These are phyloP conservation scores for Dicyrtomina minuta DNA, from an alignment of 2,888 invertebrate species.

Conservation along the genomic window DNA sequence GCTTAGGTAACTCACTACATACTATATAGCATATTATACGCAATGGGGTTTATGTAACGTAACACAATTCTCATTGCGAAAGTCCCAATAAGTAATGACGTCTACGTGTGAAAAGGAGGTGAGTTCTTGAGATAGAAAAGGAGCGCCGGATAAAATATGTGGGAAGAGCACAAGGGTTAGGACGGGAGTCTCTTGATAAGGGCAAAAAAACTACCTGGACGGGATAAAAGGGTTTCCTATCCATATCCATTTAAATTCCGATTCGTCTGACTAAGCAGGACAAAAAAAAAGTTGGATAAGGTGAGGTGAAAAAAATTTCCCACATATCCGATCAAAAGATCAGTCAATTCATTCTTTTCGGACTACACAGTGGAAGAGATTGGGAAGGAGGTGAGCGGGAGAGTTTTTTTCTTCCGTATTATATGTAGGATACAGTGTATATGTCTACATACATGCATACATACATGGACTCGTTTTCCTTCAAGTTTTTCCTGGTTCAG, in stretches of 20 bases:
- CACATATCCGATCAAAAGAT: constrained; percentile 21
- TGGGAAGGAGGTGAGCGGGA: too few relatives aligned
- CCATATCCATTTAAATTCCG: constrained; percentile 15
- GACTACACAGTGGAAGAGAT: neutral
- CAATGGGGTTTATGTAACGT: too few relatives aligned
- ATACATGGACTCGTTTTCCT: too few relatives aligned
- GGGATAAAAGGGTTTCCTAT: constrained; percentile 15
- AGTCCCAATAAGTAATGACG: too few relatives aligned
- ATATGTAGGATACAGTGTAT: too few relatives aligned
- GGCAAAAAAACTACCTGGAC: constrained; percentile 18
- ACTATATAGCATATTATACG: too few relatives aligned
- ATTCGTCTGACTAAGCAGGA: constrained; percentile 14
- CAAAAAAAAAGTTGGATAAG: constrained; percentile 5
- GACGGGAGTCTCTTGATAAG: constrained; percentile 1
- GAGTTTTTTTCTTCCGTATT: too few relatives aligned
- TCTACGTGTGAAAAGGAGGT: neutral
- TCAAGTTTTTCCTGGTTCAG: too few relatives aligned
- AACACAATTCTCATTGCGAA: neutral
- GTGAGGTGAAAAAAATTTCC: constrained; percentile 7
- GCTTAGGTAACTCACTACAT: too few relatives aligned
- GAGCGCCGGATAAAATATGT: too few relatives aligned
- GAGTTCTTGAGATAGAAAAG: neutral
- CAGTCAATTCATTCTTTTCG: constrained; percentile 18
- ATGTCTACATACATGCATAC: too few relatives aligned
- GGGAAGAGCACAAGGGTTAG: neutral